Evolutionary conservation across 2,113 vertebrate species (phyloP).

Genomic region (Podiceps cristatus): DNA sequence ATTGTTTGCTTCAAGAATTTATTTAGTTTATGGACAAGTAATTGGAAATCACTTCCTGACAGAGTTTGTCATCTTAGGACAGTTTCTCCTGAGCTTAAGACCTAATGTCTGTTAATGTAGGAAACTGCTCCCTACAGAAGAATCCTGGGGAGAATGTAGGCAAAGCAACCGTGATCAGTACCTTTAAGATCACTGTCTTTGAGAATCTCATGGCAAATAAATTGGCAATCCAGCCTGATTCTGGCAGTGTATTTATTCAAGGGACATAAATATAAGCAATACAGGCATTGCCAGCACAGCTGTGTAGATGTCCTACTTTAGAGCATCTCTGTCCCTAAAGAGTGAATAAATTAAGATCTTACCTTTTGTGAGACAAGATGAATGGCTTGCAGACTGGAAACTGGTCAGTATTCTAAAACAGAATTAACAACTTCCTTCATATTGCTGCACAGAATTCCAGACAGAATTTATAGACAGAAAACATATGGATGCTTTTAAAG

Average conservation of each 20-base stretch:
- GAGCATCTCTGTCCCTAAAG: not conserved
- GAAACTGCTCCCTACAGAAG: not conserved
- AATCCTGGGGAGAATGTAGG: not conserved
- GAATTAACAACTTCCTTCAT: not conserved
- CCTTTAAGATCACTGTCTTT: not conserved
- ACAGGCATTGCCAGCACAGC: not conserved
- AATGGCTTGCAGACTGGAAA: constrained; percentile 14
- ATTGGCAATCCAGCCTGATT: not conserved
- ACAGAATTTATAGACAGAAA: constrained; percentile 9
- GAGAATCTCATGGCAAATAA: not conserved
- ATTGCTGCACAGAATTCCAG: constrained; percentile 13
- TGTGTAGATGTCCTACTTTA: not conserved
- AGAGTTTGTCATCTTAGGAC: not conserved
- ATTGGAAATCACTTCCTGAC: not conserved
- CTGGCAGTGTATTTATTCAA: not conserved
- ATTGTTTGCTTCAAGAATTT: not conserved
- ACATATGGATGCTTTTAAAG: not conserved
- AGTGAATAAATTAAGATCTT: constrained; percentile 63
- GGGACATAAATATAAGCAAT: not conserved
- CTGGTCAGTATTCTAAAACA: constrained; percentile 23
- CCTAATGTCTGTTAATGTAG: not conserved
- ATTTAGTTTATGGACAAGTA: not conserved
- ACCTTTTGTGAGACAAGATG: constrained; percentile 71
- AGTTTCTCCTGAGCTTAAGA: not conserved
- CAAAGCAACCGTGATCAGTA: not conserved